Conservation (phyloP, 1,140 invertebrate genomes). For the Rhopalosiphum maidis region DNA sequence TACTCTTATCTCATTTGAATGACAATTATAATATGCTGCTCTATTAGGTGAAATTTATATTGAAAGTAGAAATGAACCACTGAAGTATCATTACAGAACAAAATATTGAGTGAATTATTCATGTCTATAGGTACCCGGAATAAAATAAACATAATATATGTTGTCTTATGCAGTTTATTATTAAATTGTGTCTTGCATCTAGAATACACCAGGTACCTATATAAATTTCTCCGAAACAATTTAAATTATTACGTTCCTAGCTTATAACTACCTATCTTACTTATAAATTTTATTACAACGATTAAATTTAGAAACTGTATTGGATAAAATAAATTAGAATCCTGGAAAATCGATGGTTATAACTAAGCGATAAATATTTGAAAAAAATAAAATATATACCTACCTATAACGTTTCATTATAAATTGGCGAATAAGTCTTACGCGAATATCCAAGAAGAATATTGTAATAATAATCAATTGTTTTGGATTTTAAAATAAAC, state of each 20-base stretch:
- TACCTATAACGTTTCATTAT: neutral
- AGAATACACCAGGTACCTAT: neutral
- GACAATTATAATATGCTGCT: neutral
- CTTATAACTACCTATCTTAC: no score
- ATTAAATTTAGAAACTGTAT: neutral
- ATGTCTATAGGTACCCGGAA: neutral
- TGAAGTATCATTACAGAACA: neutral
- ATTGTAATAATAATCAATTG: constrained; percentile 20
- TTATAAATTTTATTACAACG: neutral
- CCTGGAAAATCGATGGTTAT: neutral
- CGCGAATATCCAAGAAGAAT: neutral
- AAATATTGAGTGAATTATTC: neutral
- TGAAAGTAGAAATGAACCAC: neutral
- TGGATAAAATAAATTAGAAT: neutral
- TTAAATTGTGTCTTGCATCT: neutral
- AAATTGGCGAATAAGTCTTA: neutral
- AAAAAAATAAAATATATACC: neutral
- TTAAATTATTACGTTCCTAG: neutral
- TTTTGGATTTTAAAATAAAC: constrained; percentile 11
- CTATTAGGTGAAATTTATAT: neutral
- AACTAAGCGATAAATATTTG: neutral
- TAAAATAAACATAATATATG: neutral
- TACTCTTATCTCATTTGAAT: neutral
- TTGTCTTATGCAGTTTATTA: neutral
- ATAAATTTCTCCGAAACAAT: neutral